These are phyloP conservation scores for Aphaenogaster ashmeadi DNA, from an alignment of 1,140 invertebrate genomes.

Conservation along the genomic window DNA sequence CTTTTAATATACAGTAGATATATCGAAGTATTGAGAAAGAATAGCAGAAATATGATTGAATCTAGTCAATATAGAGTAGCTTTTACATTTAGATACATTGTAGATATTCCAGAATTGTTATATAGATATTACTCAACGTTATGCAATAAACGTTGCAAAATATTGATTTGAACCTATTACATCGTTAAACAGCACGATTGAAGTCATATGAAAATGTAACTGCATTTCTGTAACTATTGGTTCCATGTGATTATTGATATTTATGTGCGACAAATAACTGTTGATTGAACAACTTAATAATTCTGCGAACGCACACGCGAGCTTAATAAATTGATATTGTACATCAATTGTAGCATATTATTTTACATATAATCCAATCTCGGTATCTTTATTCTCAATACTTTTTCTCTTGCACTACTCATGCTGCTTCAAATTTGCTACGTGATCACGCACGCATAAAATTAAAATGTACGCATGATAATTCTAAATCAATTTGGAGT, in stretches of 20 bases:
- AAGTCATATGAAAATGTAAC: conserved; percentile 37
- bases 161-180: conserved; percentile 58
- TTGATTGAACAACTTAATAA: conserved; percentile 46
- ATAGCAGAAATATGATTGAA: conserved; percentile 58
- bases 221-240: conserved; percentile 32
- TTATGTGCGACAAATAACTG: conserved; percentile 40
- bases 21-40: conserved; percentile 44
- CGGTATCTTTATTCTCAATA: background rate
- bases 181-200: conserved; percentile 61
- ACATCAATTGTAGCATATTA: conserved; percentile 41
- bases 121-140: conserved; percentile 69
- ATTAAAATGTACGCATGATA: conserved; percentile 3
- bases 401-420: background rate
- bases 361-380: conserved; percentile 12
- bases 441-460: background rate
- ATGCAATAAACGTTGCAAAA: conserved; percentile 58
- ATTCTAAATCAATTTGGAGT: background rate
- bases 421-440: conserved; percentile 18
- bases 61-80: conserved; percentile 72
- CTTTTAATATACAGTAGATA: conserved; percentile 40
- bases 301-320: conserved; percentile 37
- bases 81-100: conserved; percentile 68
- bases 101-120: conserved; percentile 75
- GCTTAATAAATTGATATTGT: conserved; percentile 53
- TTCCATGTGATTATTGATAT: conserved; percentile 28